Evolutionary conservation across 2,888 invertebrate genomes (phyloP), one percentile per base, ranked within the genome.

Genomic region (Lasioglossum calceatum): DNA sequence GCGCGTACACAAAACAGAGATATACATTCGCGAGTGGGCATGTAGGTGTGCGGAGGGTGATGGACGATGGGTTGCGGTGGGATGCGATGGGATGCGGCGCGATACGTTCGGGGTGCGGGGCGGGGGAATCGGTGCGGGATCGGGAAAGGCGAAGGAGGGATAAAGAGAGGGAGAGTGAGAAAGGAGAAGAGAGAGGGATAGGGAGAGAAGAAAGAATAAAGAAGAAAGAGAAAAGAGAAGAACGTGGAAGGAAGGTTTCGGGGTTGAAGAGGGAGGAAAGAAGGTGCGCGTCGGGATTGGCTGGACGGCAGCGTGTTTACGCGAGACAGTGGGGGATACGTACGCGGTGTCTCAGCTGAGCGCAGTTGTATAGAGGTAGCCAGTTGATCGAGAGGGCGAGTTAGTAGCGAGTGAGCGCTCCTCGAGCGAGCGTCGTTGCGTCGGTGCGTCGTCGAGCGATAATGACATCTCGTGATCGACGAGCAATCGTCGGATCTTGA

Each of bases 311-410:
- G 75, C 82, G 79, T 88, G 89, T 78, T 77, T 76, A 82, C 81
- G 79, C 58, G 77, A n/a, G 70, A 87, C 94, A 94, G 95, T 94
- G 94, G 95, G 95, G 95, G 95, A 89, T 81, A 72, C 79, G 82
- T 71, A 14, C 84, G 39, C 42, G 93, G 47, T 42, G 93, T 95
- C 96, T 96, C 96, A 96, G 96, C 96, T 96, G 96, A 96, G 90
- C 86, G 90, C 89, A 95, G 92, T 54, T 54, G 23, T 95, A 96
- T 96, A 96, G 96, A 96, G 96, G 96, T 96, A 96, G 95, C n/a
- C 95, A 94, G 94, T 92, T 88, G 93, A 91, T 82, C 73, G 79
- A 67, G 82, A 79, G 77, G 87, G 91, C 92, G 90, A 95, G 94
- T 94, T 95, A 95, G 95, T 95, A 94, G 95, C 93, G 93, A 93